Percentiles rank a stretch among this genome's conserved stretches.
These are phyloP conservation scores for Drosophila quinaria DNA, from an alignment of 2,888 invertebrate species.

Conservation along the genomic window DNA sequence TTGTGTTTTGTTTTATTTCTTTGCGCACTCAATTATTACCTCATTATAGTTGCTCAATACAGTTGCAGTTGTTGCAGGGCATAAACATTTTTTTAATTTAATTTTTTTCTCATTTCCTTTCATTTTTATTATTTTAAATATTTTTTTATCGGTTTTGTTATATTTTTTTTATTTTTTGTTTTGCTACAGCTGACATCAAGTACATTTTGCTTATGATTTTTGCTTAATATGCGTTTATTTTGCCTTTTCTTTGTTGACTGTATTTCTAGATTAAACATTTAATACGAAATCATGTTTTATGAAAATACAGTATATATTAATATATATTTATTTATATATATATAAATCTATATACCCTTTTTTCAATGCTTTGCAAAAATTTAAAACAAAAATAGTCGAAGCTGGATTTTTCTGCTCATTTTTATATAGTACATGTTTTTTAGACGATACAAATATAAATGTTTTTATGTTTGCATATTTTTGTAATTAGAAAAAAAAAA, in stretches of 20 bases:
- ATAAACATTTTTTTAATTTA: slow-evolving; percentile 32
- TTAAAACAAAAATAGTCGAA: slow-evolving; percentile 46
- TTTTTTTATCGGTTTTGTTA: slow-evolving; percentile 38
- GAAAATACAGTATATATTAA: slow-evolving; percentile 67
- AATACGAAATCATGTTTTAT: slow-evolving; percentile 70
- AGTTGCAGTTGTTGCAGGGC: slow-evolving; percentile 20
- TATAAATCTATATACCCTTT: slow-evolving; percentile 69
- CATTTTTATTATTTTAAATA: slow-evolving; percentile 40
- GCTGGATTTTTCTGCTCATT: slow-evolving; percentile 25
- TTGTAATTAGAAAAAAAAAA: slow-evolving; percentile 16
- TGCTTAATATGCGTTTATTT: slow-evolving; percentile 63
- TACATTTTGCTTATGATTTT: slow-evolving; percentile 71
- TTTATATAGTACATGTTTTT: slow-evolving; percentile 57
- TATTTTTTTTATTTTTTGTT: slow-evolving; percentile 25
- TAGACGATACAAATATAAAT: slow-evolving; percentile 48
- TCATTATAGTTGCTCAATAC: slow-evolving; percentile 20
- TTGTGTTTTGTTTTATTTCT: slow-evolving; percentile 9
- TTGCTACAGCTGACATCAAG: slow-evolving; percentile 77
- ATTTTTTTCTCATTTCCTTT: slow-evolving; percentile 25
- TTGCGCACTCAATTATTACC: slow-evolving; percentile 26
- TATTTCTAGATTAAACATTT: slow-evolving; percentile 75
- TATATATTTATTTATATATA: slow-evolving; percentile 42
- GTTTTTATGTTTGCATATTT: slow-evolving; percentile 36
- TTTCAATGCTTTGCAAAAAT: slow-evolving; percentile 71
- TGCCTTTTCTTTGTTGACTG: slow-evolving; percentile 44